Conservation (phyloP, 2,113 vertebrate genomes). For the Todiramphus chloris region DNA sequence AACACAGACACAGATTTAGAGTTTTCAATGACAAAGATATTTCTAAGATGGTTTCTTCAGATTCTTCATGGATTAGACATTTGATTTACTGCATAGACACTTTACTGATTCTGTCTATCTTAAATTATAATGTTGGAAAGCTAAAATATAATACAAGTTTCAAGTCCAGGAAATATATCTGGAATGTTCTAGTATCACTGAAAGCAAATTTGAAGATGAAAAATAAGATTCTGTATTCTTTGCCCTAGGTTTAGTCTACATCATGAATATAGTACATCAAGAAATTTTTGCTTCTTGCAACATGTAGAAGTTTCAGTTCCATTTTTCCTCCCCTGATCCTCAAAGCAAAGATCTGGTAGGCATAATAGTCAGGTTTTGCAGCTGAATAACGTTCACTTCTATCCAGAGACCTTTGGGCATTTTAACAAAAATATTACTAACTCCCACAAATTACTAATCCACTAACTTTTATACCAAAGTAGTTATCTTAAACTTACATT, state of each 20-base stretch:
- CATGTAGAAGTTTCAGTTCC: conserved; percentile 16
- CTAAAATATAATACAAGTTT: neutral
- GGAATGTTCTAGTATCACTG: neutral
- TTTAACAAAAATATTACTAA: conserved; percentile 52
- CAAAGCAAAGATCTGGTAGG: conserved; percentile 22
- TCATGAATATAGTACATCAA: neutral
- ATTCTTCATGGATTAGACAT: neutral
- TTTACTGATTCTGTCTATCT: neutral
- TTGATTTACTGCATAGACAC: neutral
- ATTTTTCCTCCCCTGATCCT: neutral
- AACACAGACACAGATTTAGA: neutral
- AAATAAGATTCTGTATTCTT: neutral
- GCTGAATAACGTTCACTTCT: neutral
- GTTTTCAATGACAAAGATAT: neutral
- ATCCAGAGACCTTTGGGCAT: neutral
- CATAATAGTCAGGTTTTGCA: neutral
- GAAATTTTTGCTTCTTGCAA: conserved; percentile 12
- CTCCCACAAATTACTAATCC: conserved; percentile 48
- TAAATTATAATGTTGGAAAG: neutral
- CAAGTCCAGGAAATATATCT: neutral
- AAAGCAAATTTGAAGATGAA: neutral
- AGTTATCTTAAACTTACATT: conserved; percentile 72
- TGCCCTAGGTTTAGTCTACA: conserved; percentile 6
- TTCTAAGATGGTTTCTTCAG: neutral
- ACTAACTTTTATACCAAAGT: conserved; percentile 55